Evolutionary conservation across 2,797 vertebrate genomes (phyloP), one percentile per base, ranked within the genome.

Genomic region (Lepilemur septentrionalis): DNA sequence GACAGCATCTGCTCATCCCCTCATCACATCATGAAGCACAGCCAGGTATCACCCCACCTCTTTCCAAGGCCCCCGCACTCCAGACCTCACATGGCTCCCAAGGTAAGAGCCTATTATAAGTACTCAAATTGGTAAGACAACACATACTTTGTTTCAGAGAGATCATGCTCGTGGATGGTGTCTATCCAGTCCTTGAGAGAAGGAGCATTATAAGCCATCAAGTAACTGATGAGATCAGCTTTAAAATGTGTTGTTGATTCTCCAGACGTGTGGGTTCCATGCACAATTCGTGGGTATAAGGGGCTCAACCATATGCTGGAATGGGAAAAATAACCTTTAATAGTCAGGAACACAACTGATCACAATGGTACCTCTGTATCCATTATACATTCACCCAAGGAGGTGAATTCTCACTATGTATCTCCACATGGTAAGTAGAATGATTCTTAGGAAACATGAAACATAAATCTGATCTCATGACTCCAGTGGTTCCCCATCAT

Each of bases 301-400:
- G 99, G 99, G 96, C 99, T 99, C 98, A 99, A 96, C 99, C 99
- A 99, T 95, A 99, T 99, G 97, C 99, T 99, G 95, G 30, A 96
- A 97, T 69, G 75, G 55, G 78, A 69, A 96, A 43, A 55, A 25
- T 0, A 38, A 50, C 7, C 10, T 12, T 72, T 43, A 79, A 12
- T 0, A n/a, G 13, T 25, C 10, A 14, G 79, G 15, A 52, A 22
- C 2, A 32, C 38, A 78, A 35, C 9, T 17, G 18, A 25, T 3
- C 38, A 7, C n/a, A 2, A 2, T 5, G 18, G 17, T 7, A 2
- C 3, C 61, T 41, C 46, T n/a, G 30, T 38, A 59, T 0, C 14
- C 48, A 57, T 4, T 55, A 30, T 6, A 22, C 13, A 38, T 6
- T 70, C 50, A 14, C 38, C 30, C 25, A 25, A 79, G 63, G 43